Base-by-base conservation (phyloP, 92 coral and sea anemone species). In the Plumapathes pennacea region DNA sequence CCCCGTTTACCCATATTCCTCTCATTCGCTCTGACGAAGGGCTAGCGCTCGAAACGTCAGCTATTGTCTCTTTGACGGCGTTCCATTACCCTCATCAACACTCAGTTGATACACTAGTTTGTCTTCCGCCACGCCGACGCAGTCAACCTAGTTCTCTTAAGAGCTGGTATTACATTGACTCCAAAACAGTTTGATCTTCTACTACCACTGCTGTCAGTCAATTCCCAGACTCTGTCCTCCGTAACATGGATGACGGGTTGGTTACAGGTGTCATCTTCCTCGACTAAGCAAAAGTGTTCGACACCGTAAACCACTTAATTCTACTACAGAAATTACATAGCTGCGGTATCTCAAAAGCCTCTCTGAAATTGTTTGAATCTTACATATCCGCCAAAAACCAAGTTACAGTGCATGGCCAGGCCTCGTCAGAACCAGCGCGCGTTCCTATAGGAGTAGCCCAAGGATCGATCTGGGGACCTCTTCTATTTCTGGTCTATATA, bases 401-500 rank as follows among this genome's bases (percentile, higher is more conserved):
- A 36, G 40, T 36, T 8, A 36, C 40, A 36, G 40, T 36, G 8
- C 40, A 8, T 36, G 40, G 40, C 40, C 40, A 36, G 40, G 8
- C 40, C 40, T 8, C n/a, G n/a, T 36, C 40, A 8, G 40, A 36
- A 8, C 40, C 40, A 36, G 40, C 40, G 40, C 40, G n/a, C n/a
- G 40, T 36, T 8, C 40, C 40, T n/a, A 36, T 36, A 36, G 40
- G 40, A 36, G 40, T 36, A n/a, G 40, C 40, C 8, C 40, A 36
- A 36, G 40, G 40, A n/a, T n/a, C 40, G n/a, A 36, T n/a, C 40
- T 36, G n/a, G 40, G 40, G n/a, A 36, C 40, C 40, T 8, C 40
- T 36, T 8, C 40, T 36, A n/a, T 36, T 36, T 36, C 40, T 36
- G 8, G n/a, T 36, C 40, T 36, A 8, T 36, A n/a, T 36, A n/a